A percentile compares a stretch with the other conserved stretches of the same genome.
Evolutionary conservation across 2,797 vertebrate species (phyloP).

Genomic region (Lindbergichthys nudifrons): DNA sequence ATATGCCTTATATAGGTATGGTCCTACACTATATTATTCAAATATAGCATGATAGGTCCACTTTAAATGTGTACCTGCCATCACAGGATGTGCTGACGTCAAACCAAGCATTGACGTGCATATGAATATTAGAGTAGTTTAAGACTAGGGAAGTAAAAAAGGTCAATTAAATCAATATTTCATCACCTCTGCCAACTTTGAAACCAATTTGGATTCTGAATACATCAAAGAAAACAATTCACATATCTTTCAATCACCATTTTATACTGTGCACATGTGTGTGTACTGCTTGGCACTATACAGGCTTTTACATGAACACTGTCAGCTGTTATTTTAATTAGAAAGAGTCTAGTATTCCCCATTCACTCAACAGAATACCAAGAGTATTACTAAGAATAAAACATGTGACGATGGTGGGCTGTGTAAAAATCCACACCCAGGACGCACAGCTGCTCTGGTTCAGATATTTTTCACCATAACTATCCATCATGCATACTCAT

Average conservation of each 20-base stretch:
- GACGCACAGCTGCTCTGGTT: conserved; percentile 40
- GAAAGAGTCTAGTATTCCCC: conserved; percentile 19
- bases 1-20: too few relatives aligned
- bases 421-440: conserved; percentile 30
- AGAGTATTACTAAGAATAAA: conserved; percentile 57
- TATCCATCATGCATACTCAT: background rate
- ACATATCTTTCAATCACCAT: conserved; percentile 7
- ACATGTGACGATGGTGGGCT: conserved; percentile 32
- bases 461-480: conserved; percentile 12
- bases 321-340: conserved; percentile 37
- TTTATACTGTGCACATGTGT: background rate
- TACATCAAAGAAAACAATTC: conserved; percentile 5
- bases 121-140: conserved; percentile 31
- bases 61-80: background rate
- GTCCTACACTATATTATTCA: too few relatives aligned
- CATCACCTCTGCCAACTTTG: conserved; percentile 11
- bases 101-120: conserved; percentile 21
- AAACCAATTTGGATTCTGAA: conserved; percentile 27
- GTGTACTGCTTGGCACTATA: background rate
- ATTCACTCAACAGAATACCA: conserved; percentile 38
- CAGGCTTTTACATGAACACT: background rate
- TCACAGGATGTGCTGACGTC: conserved; percentile 19
- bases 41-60: too few relatives aligned
- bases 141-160: conserved; percentile 29
- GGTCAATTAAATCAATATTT: conserved; percentile 40